Percentiles rank a stretch among this genome's conserved stretches.
Evolutionary conservation across 2,797 vertebrate species (phyloP).

Genomic region (Semaprochilodus insignis): DNA sequence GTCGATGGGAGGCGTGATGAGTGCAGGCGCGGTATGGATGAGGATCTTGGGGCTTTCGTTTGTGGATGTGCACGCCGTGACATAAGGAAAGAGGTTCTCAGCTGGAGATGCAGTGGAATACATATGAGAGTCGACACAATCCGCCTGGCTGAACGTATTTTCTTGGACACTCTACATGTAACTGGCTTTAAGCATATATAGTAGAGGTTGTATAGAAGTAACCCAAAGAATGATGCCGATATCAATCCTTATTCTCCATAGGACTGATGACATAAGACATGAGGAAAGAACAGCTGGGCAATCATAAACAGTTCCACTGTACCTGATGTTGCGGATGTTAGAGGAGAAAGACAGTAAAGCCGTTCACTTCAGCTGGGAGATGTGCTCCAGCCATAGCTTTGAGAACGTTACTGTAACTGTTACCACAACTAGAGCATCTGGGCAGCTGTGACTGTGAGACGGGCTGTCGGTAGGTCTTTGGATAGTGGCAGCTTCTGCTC

Average conservation of each 20-base stretch:
- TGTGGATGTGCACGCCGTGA: background rate
- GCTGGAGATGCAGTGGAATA: background rate
- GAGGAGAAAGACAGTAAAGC: background rate
- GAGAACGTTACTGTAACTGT: too few relatives aligned
- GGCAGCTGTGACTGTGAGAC: too few relatives aligned
- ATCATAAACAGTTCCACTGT: background rate
- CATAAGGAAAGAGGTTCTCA: background rate
- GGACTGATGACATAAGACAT: background rate
- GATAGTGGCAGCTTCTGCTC: too few relatives aligned
- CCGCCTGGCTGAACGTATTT: background rate
- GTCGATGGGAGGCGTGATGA: background rate
- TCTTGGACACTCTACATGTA: background rate
- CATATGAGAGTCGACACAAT: background rate
- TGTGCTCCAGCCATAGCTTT: too few relatives aligned
- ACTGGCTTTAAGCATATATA: too few relatives aligned
- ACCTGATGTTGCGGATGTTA: conserved; percentile 21
- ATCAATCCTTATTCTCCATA: too few relatives aligned
- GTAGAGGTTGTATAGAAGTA: too few relatives aligned
- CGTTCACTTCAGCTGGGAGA: too few relatives aligned
- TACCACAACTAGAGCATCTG: too few relatives aligned
- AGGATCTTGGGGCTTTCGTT: background rate
- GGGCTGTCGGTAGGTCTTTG: too few relatives aligned
- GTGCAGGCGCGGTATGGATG: background rate
- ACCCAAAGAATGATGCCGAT: too few relatives aligned
- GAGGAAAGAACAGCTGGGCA: background rate